These are phyloP conservation scores for Platysteira castanea DNA, from an alignment of 2,113 vertebrate species.

Conservation along the genomic window DNA sequence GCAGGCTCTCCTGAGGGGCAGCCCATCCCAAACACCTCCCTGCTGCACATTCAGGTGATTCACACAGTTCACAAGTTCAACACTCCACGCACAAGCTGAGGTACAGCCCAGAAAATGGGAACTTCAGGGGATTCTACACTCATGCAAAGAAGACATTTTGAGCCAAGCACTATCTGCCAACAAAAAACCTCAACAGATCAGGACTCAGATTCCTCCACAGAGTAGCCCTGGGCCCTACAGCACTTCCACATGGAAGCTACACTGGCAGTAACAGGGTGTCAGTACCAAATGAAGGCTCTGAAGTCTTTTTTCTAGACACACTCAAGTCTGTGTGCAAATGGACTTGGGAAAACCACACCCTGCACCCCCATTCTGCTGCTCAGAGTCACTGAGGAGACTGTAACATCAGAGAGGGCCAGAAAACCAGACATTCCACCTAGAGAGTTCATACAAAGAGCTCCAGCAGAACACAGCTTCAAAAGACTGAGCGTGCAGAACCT, in stretches of 20 bases:
- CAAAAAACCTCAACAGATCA: neutral
- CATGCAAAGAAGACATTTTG: rapidly evolving
- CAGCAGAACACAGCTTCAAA: neutral
- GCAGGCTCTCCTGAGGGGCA: neutral
- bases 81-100: neutral
- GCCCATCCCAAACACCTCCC: neutral
- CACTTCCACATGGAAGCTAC: neutral
- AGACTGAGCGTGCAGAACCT: neutral
- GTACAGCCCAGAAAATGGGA: neutral
- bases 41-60: neutral
- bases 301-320: neutral
- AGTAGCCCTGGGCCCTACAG: neutral
- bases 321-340: neutral
- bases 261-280: neutral
- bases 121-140: neutral
- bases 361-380: neutral
- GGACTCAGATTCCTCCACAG: neutral
- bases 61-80: neutral
- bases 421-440: neutral
- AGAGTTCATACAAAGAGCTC: neutral
- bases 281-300: neutral
- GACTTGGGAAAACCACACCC: neutral
- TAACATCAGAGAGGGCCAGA: neutral
- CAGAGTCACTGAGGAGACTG: neutral
- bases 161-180: neutral